phyloP scores from a whole-genome alignment of 2,113 vertebrate species.

The Hemicordylus capensis region DNA sequence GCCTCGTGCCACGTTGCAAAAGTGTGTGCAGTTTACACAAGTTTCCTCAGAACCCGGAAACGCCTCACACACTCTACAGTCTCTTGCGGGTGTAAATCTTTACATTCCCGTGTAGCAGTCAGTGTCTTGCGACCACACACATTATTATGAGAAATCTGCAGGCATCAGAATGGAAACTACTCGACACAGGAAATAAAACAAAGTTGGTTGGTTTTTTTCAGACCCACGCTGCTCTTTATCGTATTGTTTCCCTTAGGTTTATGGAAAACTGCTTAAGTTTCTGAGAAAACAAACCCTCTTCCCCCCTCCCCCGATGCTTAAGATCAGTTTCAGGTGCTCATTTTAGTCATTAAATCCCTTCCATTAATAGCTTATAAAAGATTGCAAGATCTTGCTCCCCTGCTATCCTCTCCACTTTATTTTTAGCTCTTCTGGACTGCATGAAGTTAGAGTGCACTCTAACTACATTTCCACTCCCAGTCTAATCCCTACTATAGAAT shows the following conservation, averaged over 20 bases:
- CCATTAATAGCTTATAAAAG: background rate
- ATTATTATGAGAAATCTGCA: background rate
- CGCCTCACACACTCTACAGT: no score
- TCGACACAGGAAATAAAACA: background rate
- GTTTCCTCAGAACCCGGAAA: background rate
- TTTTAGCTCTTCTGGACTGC: background rate
- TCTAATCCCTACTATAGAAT: no score
- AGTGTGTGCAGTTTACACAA: background rate
- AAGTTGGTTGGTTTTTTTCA: no score
- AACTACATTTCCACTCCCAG: background rate
- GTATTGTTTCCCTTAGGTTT: background rate
- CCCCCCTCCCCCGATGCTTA: background rate
- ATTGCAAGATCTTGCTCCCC: background rate
- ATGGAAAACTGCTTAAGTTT: background rate
- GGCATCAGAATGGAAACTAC: background rate
- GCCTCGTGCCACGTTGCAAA: background rate
- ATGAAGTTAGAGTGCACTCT: no score
- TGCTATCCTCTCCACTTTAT: background rate
- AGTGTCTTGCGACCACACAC: background rate
- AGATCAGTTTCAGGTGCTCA: background rate
- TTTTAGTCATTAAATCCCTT: background rate
- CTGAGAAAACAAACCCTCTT: background rate
- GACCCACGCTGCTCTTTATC: background rate
- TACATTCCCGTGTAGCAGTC: background rate
- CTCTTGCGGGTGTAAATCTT: no score